Evolutionary conservation across 2,113 vertebrate genomes (phyloP).

Genomic region (Acanthochromis polyacanthus): DNA sequence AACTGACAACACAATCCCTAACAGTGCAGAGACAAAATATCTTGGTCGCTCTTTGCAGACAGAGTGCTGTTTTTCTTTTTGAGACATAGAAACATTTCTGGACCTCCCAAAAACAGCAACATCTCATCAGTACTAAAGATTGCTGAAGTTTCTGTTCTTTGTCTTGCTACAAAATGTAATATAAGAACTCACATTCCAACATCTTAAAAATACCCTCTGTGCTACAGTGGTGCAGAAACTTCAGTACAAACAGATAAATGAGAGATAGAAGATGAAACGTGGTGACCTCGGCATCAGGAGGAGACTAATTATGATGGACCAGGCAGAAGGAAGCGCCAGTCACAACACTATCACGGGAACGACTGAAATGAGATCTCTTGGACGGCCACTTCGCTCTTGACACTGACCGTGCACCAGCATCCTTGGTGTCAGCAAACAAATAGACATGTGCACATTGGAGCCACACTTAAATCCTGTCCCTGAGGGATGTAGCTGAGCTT

Average conservation of each 20-base stretch:
- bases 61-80: neutral
- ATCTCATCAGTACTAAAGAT: neutral
- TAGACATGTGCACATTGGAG: constrained; percentile 34
- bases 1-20: constrained; percentile 14
- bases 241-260: neutral
- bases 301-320: constrained; percentile 1
- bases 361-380: constrained; percentile 1
- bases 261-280: neutral
- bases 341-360: neutral
- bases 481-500: constrained; percentile 39
- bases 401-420: constrained; percentile 6
- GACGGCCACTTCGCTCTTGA: constrained; percentile 21
- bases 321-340: neutral
- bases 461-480: constrained; percentile 46
- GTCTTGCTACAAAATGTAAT: constrained; percentile 11
- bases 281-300: neutral
- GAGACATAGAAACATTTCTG: neutral
- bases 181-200: neutral
- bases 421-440: constrained; percentile 37
- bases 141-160: neutral
- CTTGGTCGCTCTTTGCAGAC: neutral
- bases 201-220: constrained; percentile 1
- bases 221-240: neutral
- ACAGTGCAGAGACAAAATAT: constrained; percentile 16
- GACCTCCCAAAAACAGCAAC: neutral